Conservation (phyloP, 2,888 invertebrate genomes). For the Phytoseiulus persimilis region DNA sequence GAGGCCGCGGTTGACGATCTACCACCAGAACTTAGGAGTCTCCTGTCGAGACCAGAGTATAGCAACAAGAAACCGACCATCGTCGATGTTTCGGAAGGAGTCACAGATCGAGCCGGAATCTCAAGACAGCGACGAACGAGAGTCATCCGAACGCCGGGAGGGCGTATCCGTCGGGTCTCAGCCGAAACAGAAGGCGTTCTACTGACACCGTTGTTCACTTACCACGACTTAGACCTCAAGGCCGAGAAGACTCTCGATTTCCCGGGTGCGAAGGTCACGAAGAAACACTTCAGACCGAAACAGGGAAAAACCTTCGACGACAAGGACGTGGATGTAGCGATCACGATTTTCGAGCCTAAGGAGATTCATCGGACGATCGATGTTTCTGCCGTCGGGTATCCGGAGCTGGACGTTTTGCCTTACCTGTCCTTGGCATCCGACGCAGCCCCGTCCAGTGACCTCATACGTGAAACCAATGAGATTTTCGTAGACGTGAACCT, state of each 20-base stretch:
- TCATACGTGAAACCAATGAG: neutral
- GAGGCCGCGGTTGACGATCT: no score
- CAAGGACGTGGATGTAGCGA: neutral
- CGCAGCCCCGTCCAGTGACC: neutral
- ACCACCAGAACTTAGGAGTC: no score
- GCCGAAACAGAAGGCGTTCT: neutral
- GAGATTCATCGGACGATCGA: neutral
- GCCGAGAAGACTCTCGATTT: neutral
- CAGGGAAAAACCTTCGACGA: neutral
- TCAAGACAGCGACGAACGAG: neutral
- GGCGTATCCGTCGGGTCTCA: neutral
- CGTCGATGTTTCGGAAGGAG: no score
- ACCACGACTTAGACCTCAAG: neutral
- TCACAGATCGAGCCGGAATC: neutral
- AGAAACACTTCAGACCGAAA: neutral
- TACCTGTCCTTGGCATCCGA: neutral
- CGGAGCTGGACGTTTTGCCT: neutral
- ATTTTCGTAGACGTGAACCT: slow-evolving; percentile 6
- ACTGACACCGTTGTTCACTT: neutral
- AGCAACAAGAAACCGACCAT: no score
- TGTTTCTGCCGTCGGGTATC: slow-evolving; percentile 7
- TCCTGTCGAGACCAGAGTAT: no score
- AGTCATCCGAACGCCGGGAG: neutral
- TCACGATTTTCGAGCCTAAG: neutral
- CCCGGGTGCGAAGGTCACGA: neutral